A percentile compares a stretch with the other conserved stretches of the same genome.
phyloP scores from a whole-genome alignment of 1,140 invertebrate species.

The Ectropis grisescens region DNA sequence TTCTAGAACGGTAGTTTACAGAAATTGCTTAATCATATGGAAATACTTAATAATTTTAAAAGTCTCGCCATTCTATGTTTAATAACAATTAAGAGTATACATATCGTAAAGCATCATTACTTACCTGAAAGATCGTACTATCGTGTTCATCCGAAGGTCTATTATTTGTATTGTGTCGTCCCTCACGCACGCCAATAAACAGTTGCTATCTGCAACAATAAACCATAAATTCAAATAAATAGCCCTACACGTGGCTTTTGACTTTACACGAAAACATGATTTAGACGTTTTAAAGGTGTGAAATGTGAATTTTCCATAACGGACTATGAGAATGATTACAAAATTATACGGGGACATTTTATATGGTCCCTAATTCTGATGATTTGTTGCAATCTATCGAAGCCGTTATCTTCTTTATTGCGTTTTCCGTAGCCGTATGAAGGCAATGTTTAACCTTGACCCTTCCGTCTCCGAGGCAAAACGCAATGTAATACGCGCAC shows the following conservation, averaged over 20 bases:
- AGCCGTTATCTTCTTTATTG: slow-evolving; percentile 22
- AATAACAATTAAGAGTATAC: no score
- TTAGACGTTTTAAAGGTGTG: no score
- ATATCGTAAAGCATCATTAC: no score
- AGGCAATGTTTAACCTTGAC: slow-evolving; percentile 22
- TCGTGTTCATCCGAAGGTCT: slow-evolving; percentile 94
- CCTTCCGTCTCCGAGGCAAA: slow-evolving; percentile 5
- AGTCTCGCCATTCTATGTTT: no score
- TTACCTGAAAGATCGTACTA: slow-evolving; percentile 88
- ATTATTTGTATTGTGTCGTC: slow-evolving; percentile 96
- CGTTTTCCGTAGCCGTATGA: slow-evolving; percentile 14
- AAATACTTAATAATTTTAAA: no score
- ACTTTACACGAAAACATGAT: no score
- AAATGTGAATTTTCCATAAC: slow-evolving; percentile 1
- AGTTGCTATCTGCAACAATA: slow-evolving; percentile 85
- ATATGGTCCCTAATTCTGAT: slow-evolving; percentile 18
- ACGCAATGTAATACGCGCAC: slow-evolving; percentile 14
- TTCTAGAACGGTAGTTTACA: no score
- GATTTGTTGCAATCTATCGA: slow-evolving; percentile 20
- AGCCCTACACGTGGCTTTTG: no score
- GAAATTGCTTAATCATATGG: no score
- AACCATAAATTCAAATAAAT: neutral
- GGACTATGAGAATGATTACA: slow-evolving; percentile 12
- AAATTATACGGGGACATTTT: slow-evolving; percentile 23
- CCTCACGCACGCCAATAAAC: slow-evolving; percentile 90